A percentile compares a stretch with the other conserved stretches of the same genome.
Conservation (phyloP, 2,888 invertebrate genomes). For the Panorpa germanica region DNA sequence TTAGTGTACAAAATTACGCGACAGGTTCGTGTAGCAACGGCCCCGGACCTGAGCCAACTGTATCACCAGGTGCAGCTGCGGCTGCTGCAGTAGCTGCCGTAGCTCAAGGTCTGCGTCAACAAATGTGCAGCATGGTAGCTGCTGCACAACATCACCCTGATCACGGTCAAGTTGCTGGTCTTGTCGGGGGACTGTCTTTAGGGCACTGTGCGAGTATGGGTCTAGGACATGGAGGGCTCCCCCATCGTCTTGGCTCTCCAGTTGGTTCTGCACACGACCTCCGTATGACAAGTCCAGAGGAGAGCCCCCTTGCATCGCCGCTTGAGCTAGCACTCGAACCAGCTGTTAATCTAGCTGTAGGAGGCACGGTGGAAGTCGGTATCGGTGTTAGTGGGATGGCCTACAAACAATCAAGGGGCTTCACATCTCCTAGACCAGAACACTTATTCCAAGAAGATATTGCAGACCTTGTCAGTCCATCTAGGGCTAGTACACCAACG, state of each 20-base stretch:
- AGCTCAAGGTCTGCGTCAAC: slow-evolving; percentile 67
- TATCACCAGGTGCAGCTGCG: slow-evolving; percentile 50
- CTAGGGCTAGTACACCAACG: slow-evolving; percentile 21
- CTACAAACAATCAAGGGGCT: slow-evolving; percentile 33
- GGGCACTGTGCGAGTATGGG: slow-evolving; percentile 17
- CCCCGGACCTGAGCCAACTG: slow-evolving; percentile 30
- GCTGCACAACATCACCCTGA: slow-evolving; percentile 33
- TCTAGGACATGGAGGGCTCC: slow-evolving; percentile 15
- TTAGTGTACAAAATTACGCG: slow-evolving; percentile 35
- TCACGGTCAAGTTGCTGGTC: slow-evolving; percentile 28
- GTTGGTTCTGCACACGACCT: slow-evolving; percentile 24
- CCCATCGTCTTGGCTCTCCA: slow-evolving; percentile 23
- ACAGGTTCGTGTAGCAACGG: slow-evolving; percentile 35
- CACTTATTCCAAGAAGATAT: slow-evolving; percentile 48
- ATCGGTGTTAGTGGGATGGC: slow-evolving; percentile 40
- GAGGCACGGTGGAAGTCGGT: slow-evolving; percentile 31
- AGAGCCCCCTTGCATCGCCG: slow-evolving; percentile 44
- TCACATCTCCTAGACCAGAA: slow-evolving; percentile 33
- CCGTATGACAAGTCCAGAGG: slow-evolving; percentile 29
- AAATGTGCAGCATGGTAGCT: slow-evolving; percentile 69
- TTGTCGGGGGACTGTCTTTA: slow-evolving; percentile 23
- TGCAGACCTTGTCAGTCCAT: slow-evolving; percentile 23
- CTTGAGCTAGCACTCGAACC: slow-evolving; percentile 46
- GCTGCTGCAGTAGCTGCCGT: slow-evolving; percentile 76
- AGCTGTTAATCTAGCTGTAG: slow-evolving; percentile 22